phyloP scores from a whole-genome alignment of 2,113 vertebrate species.

The Alosa alosa region DNA sequence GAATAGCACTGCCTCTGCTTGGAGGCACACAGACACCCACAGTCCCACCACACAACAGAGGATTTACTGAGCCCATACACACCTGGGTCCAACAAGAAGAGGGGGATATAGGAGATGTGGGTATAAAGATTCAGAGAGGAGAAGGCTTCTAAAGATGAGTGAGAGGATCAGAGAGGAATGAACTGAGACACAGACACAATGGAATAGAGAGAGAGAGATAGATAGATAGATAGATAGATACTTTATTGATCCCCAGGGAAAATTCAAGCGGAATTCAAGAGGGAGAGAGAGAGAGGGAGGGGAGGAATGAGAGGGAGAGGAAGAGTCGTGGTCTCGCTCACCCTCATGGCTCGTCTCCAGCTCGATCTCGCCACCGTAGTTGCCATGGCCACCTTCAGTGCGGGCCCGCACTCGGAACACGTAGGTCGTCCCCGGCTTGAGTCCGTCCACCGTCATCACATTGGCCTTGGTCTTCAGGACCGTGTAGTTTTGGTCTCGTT shows the following conservation, averaged over 20 bases:
- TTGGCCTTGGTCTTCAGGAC: constrained; percentile 87
- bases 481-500: constrained; percentile 89
- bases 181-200: neutral
- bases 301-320: neutral
- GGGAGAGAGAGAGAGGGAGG: neutral
- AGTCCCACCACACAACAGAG: neutral
- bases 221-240: no score
- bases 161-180: neutral
- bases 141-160: neutral
- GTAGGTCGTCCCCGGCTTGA: constrained; percentile 88
- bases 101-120: neutral
- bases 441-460: constrained; percentile 85
- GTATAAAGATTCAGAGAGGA: neutral
- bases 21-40: constrained; percentile 1
- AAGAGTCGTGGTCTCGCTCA: constrained; percentile 58
- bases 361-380: constrained; percentile 95
- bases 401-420: constrained; percentile 94
- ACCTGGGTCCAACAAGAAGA: neutral
- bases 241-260: no score
- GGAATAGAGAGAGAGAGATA: neutral
- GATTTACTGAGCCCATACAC: neutral
- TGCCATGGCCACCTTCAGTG: constrained; percentile 91
- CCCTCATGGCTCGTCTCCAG: constrained; percentile 96
- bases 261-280: no score
- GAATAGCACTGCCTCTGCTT: constrained; percentile 2